Percentiles rank a stretch among this genome's conserved stretches.
Conservation (phyloP, 2,888 invertebrate genomes). For the Calameuta idolon region DNA sequence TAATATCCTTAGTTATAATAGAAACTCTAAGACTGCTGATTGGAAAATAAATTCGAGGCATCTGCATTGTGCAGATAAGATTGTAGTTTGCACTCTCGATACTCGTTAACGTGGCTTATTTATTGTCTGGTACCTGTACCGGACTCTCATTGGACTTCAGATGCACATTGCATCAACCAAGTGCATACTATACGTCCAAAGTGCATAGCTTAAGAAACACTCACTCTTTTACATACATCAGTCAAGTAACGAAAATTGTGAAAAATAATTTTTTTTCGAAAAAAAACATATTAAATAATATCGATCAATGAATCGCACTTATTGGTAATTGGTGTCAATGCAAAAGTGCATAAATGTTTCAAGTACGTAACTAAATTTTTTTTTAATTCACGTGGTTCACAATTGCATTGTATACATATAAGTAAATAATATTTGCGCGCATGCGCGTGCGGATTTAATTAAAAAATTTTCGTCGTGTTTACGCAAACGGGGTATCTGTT, state of each 20-base stretch:
- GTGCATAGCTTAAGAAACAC: background rate
- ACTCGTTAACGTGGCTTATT: constrained; percentile 40
- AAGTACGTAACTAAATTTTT: no score
- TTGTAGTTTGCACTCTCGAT: constrained; percentile 27
- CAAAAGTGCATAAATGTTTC: no score
- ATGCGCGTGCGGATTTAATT: background rate
- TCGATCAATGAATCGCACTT: no score
- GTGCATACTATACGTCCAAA: background rate
- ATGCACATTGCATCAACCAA: background rate
- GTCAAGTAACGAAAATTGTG: no score
- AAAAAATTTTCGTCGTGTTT: background rate
- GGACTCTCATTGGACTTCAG: background rate
- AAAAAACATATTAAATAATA: no score
- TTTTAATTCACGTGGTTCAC: background rate
- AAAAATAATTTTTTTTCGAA: no score
- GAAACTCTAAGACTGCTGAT: constrained; percentile 33
- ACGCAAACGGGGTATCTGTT: constrained; percentile 11
- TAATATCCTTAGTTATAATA: constrained; percentile 26
- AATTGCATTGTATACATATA: background rate
- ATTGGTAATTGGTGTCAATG: no score
- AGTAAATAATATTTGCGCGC: background rate
- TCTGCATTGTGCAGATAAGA: constrained; percentile 46
- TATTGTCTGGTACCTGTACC: constrained; percentile 39
- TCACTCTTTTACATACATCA: background rate
- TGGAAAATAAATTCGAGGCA: constrained; percentile 49